Base-by-base conservation (phyloP, 1,140 invertebrate species). In the Lucilia cuprina region DNA sequence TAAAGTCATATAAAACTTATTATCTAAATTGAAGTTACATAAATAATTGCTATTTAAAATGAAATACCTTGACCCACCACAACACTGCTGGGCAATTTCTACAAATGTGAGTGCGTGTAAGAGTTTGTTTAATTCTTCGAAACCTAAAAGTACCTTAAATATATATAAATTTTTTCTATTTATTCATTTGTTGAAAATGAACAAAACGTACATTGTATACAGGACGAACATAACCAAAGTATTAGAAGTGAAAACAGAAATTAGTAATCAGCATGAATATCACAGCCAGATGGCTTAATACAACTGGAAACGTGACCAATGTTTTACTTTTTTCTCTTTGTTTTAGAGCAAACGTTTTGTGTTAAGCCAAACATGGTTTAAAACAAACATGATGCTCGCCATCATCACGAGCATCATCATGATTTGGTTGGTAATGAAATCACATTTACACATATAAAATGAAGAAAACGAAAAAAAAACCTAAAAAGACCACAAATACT, bases 241-340 rank as follows among this genome's bases (percentile, higher is more conserved):
- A 70, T 21, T 70, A 10, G 21, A 70, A 70, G 17, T 19, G 19
- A 65, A 65, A 65, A 21, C 9, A 70, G 8, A 21, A 82, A 82
- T 82, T 82, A 82, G 49, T 82, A 82, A 82, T 82, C 82, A 82
- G 82, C 25, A 70, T 82, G 50, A 49, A 70, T 82, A 35, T 35
- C 21, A 17, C 82, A 82, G 50, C 77, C 82, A 82, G 82, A 82
- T 82, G 82, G 82, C 82, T 82, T 82, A 82, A 82, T 82, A 82
- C 50, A 82, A 82, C 50, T 60, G 82, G 8, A 49, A 65, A 82
- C 82, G 82, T 82, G 82, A 82, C 82, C 50, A 82, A 80, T 21
- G 19, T 70, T 70, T 70, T n/a, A n/a, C n/a, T n/a, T 70, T 70
- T n/a, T 70, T 21, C 25, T 10, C 0, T 70, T 70, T 70, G 19